Base-by-base conservation (phyloP, 2,113 vertebrate genomes). In the Alligator mississippiensis region DNA sequence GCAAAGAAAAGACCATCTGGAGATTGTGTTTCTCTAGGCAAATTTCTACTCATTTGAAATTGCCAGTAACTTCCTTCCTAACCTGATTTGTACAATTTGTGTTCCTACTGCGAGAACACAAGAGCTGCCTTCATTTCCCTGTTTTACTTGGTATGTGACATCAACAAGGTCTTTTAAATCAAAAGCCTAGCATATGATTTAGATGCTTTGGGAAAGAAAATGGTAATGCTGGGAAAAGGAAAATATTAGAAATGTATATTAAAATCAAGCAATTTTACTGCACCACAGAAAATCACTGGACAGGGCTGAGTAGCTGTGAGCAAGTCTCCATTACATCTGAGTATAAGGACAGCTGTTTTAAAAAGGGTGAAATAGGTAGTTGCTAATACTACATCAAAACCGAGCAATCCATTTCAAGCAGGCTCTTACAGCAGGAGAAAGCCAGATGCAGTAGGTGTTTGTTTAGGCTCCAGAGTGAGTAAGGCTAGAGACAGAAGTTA, bases 111-210 rank as follows among this genome's bases (percentile, higher is more conserved):
- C 91, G 97, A 90, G 58, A 64, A 10, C 54, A 87, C 84, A 92
- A 58, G 0, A 64, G 4, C 79, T 77, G 88, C 82, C 81, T 94
- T 90, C 92, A n/a, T 86, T 93, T 90, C 55, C 83, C 77, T 66
- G 60, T 84, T 95, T 85, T 27, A 82, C 89, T 96, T 94, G 54
- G 81, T 85, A 27, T 14, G 85, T 89, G 77, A 92, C 91, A 92
- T 14, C 83, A 85, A 85, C 16, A 90, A 68, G 80, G 92, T 82
- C 94, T 95, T 96, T 80, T 75, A 93, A 96, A 95, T 84, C 80
- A 81, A 93, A 85, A 93, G 81, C 88, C 68, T 38, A 89, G 87
- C 3, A 0, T 89, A 78, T 89, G 24, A 96, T 96, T 96, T 96
- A 89, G 80, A 93, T 66, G 91, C 77, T 93, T 82, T 1, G 76